These are phyloP conservation scores for Nephotettix cincticeps DNA, from an alignment of 1,140 invertebrate species.

Conservation along the genomic window DNA sequence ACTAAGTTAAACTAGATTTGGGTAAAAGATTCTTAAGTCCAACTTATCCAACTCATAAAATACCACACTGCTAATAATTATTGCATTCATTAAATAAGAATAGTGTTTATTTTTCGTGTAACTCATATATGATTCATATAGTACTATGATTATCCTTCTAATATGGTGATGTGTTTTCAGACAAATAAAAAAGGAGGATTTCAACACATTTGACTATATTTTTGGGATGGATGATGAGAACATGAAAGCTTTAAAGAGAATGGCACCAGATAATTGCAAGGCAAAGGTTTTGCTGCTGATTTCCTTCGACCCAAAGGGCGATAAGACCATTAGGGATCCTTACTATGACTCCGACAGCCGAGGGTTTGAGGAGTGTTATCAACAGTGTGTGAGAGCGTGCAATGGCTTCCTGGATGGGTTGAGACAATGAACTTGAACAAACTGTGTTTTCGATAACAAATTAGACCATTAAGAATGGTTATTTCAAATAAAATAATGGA, in stretches of 20 bases:
- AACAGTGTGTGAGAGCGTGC: conserved; percentile 67
- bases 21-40: too few relatives aligned
- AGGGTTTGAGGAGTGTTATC: conserved; percentile 71
- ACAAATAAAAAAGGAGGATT: conserved; percentile 54
- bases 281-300: conserved; percentile 77
- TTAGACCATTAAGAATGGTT: too few relatives aligned
- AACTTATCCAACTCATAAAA: too few relatives aligned
- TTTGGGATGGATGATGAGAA: conserved; percentile 91
- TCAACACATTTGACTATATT: conserved; percentile 73
- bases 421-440: conserved; percentile 6
- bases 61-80: too few relatives aligned
- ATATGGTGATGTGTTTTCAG: conserved; percentile 42
- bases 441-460: too few relatives aligned
- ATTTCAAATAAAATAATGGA: too few relatives aligned
- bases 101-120: too few relatives aligned
- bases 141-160: too few relatives aligned
- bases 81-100: too few relatives aligned
- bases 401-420: conserved; percentile 59
- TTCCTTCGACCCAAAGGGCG: conserved; percentile 75
- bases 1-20: too few relatives aligned
- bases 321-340: conserved; percentile 81
- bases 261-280: conserved; percentile 59
- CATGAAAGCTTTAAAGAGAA: conserved; percentile 63
- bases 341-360: conserved; percentile 69
- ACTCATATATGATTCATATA: too few relatives aligned